phyloP scores from a whole-genome alignment of 2,113 vertebrate species.

The Semnornis frantzii region DNA sequence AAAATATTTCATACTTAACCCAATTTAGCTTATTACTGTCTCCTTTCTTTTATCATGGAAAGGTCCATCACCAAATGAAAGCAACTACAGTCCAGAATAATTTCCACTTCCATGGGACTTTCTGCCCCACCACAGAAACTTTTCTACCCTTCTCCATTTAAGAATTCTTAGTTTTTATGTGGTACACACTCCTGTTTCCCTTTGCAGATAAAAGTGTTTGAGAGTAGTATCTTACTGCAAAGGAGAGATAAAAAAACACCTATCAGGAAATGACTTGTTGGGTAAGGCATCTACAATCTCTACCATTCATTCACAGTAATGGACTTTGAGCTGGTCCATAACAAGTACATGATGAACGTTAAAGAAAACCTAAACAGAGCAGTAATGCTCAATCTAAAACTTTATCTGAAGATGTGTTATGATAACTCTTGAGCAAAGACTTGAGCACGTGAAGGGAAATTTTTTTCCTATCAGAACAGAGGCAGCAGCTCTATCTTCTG shows the following conservation, averaged over 20 bases:
- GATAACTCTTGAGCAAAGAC: neutral
- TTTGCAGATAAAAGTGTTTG: neutral
- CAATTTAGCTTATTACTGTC: neutral
- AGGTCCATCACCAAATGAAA: neutral
- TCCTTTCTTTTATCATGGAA: neutral
- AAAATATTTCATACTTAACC: neutral
- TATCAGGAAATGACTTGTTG: neutral
- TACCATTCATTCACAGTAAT: neutral
- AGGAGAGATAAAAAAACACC: neutral
- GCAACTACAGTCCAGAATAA: neutral
- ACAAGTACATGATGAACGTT: neutral
- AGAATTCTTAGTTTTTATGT: neutral
- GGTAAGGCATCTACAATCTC: neutral
- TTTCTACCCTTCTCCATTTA: neutral
- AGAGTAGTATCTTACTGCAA: neutral
- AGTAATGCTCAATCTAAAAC: neutral
- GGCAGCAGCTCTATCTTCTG: neutral
- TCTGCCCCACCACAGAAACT: neutral
- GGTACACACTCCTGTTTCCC: neutral
- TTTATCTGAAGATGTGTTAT: neutral
- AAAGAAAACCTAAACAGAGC: neutral
- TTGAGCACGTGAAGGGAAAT: neutral
- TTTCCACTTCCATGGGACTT: neutral
- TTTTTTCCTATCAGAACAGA: neutral
- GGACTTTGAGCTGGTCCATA: neutral